Base-by-base conservation (phyloP, 2,888 invertebrate species). In the Dinocampus coccinellae region DNA sequence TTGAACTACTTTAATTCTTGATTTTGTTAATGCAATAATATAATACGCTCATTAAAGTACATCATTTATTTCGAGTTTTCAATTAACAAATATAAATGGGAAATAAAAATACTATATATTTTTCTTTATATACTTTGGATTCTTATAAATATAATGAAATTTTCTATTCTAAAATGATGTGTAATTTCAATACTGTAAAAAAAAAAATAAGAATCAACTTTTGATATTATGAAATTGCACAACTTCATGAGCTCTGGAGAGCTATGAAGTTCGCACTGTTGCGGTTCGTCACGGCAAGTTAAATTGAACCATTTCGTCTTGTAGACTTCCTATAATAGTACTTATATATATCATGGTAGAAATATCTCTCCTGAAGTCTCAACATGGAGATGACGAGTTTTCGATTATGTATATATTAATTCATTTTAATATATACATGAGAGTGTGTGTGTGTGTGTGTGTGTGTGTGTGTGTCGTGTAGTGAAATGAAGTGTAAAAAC, bases 241-340 rank as follows among this genome's bases (percentile, higher is more conserved):
- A 55, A 55, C 22, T 55, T 22, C 55, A 55, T 55, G 20, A 20
- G 24, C 22, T 22, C 16, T 7, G 22, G 24, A 24, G 26, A 22
- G 24, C 13, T 22, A 61, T 34, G 36, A 61, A 61, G 24, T 61
- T 61, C 13, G 24, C n/a, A 20, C 36, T 34, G 16, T 20, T 61
- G 61, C 29, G 55, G 57, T 42, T 57, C 20, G 57, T 47, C 63
- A 57, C 57, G 26, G 36, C 42, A 82, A 82, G 82, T 82, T 82
- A 83, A 80, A 83, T 82, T 81, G 81, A 77, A 79, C 77, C 78
- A 77, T 79, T 81, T 79, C 58, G 63, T 36, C 52, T 52, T 52
- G 62, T 52, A 66, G 42, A 62, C 69, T 63, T 55, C 26, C 26
- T 36, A 57, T 29, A 24, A 29, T 7, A 29, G 3, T 29, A 29